These are phyloP conservation scores for Hybognathus amarus DNA, from an alignment of 2,797 vertebrate species.

Conservation along the genomic window DNA sequence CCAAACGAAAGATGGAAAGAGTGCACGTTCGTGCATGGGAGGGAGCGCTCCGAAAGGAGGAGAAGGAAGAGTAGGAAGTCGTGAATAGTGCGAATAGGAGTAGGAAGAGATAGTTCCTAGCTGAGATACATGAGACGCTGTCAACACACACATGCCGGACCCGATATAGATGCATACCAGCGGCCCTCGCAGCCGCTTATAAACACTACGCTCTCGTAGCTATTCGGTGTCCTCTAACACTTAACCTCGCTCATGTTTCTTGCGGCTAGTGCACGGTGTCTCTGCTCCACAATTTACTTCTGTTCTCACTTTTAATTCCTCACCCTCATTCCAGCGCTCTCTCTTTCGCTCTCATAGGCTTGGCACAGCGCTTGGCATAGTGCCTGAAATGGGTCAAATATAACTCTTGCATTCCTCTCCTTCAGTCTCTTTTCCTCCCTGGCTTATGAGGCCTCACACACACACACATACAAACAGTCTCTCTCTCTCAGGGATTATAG, in stretches of 20 bases:
- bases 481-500: constrained; percentile 51
- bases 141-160: constrained; percentile 68
- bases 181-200: constrained; percentile 38
- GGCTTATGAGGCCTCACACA: constrained; percentile 63
- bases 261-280: constrained; percentile 37
- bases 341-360: constrained; percentile 50
- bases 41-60: constrained; percentile 47
- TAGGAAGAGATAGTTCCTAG: constrained; percentile 76
- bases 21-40: constrained; percentile 7
- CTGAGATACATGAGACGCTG: constrained; percentile 67
- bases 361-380: constrained; percentile 67
- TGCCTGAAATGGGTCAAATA: constrained; percentile 70
- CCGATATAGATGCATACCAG: constrained; percentile 73
- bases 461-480: constrained; percentile 30
- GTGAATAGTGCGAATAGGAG: constrained; percentile 67
- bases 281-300: constrained; percentile 39
- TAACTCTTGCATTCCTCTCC: constrained; percentile 68
- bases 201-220: constrained; percentile 46
- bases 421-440: constrained; percentile 61
- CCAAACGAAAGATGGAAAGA: constrained; percentile 22
- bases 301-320: constrained; percentile 49
- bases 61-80: constrained; percentile 65
- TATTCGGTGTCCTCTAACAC: constrained; percentile 42
- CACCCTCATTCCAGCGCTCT: constrained; percentile 24
- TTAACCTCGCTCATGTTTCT: constrained; percentile 42